Evolutionary conservation across 2,888 invertebrate genomes (phyloP), one percentile per base, ranked within the genome.

Genomic region (Eremobia ochroleuca): DNA sequence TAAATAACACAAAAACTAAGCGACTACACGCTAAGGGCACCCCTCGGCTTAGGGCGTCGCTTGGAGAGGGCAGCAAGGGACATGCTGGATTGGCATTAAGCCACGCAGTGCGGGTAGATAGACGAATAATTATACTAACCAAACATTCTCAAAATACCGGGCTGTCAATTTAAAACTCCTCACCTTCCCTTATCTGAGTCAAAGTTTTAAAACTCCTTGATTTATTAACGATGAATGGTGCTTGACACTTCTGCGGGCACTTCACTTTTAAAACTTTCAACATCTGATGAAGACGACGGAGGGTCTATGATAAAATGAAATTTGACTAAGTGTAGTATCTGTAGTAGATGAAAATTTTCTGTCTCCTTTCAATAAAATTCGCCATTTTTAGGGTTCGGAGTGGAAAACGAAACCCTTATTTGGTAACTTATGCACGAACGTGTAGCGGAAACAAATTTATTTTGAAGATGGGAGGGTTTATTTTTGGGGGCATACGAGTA

Each of bases 121-220:
- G n/a, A n/a, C n/a, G 31, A 37, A 4, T 67, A 77, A 34, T 52
- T 0, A 59, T 43, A 73, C 28, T 15, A 46, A 46, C 4, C 31
- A 9, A 61, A 62, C 34, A 52, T 68, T 69, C 28, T 43, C 28
- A 55, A 65, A 77, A 73, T 49, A 18, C 49, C 34, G 37, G 49
- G 13, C 49, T 66, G 62, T 55, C 40, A 71, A 73, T 79, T 79
- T 66, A 52, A 82, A 79, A 69, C 59, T 81, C 37, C 49, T 40
- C 77, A 70, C 62, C 66, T 76, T 73, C 37, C 40, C 49, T 55
- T 79, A 62, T 79, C 70, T 61, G 46, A 34, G 68, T 70, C 71
- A 43, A 77, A 88, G 43, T 86, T 82, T 77, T 66, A 66, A 76
- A 78, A 71, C 55, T 72, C 37, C 31, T 76, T 73, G 34, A 85